A percentile compares a stretch with the other conserved stretches of the same genome.
phyloP scores from a whole-genome alignment of 2,113 vertebrate species.

The Siphamia tubifer region DNA sequence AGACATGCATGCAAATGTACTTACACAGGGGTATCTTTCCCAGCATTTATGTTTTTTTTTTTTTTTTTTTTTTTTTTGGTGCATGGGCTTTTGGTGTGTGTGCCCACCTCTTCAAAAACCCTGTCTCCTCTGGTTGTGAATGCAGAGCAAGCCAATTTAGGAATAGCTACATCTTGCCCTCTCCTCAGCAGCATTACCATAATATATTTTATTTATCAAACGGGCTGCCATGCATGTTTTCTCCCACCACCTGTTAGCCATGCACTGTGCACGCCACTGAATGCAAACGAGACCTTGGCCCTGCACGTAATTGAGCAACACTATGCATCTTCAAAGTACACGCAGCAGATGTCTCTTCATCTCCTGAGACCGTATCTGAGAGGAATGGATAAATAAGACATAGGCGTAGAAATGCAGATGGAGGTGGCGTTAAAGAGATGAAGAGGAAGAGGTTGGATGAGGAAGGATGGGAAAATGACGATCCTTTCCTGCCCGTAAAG shows the following conservation, averaged over 20 bases:
- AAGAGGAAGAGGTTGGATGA: not conserved
- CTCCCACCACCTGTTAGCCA: conserved; percentile 76
- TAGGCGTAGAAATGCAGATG: conserved; percentile 64
- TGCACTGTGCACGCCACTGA: conserved; percentile 67
- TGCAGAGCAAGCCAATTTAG: conserved; percentile 41
- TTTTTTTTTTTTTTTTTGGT: not conserved
- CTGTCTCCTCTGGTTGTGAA: conserved; percentile 22
- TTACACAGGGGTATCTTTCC: conserved; percentile 8
- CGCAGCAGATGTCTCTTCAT: conserved; percentile 76
- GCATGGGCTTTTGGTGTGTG: not conserved
- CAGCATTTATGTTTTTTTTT: conserved; percentile 19
- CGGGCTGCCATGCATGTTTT: conserved; percentile 48
- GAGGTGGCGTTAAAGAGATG: conserved; percentile 44
- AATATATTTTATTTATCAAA: conserved; percentile 81
- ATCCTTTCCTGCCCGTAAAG: conserved; percentile 43
- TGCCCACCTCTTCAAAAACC: conserved; percentile 21
- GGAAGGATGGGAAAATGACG: conserved; percentile 20
- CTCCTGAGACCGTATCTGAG: conserved; percentile 74
- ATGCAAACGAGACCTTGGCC: conserved; percentile 75
- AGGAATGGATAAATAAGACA: conserved; percentile 81
- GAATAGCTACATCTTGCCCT: conserved; percentile 55
- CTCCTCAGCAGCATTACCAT: conserved; percentile 68
- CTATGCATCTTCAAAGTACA: conserved; percentile 76
- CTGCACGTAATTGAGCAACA: conserved; percentile 72
- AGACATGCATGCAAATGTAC: conserved; percentile 40